Conservation (phyloP, 2,797 vertebrate species). For the Ceyx erithaca region DNA sequence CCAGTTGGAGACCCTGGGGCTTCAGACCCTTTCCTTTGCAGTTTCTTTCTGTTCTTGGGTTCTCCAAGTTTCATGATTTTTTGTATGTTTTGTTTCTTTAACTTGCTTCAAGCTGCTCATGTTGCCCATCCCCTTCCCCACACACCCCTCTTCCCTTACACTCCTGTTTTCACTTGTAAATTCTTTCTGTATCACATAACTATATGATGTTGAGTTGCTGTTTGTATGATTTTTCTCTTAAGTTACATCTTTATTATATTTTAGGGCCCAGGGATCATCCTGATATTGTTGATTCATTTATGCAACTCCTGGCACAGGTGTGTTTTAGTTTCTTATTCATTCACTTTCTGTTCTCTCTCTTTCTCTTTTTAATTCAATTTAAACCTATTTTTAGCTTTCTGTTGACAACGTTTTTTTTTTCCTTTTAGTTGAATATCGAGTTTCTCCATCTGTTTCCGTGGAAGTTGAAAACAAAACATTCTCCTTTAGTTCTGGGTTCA, state of each 20-base stretch:
- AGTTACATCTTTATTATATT: constrained; percentile 99
- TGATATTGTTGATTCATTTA: constrained; percentile 99
- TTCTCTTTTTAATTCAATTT: constrained; percentile 87
- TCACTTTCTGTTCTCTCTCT: constrained; percentile 99
- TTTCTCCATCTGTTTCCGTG: constrained; percentile 89
- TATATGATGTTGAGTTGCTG: constrained; percentile 99
- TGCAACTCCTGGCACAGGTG: constrained; percentile 99
- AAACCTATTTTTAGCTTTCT: constrained; percentile 88
- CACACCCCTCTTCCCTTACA: constrained; percentile 82
- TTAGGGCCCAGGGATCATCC: constrained; percentile 99
- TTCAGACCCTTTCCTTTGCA: constrained; percentile 88
- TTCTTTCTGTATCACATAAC: constrained; percentile 99
- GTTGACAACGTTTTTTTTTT: constrained; percentile 86
- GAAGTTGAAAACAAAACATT: constrained; percentile 86
- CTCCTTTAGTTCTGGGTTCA: constrained; percentile 80
- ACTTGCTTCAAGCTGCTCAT: constrained; percentile 97
- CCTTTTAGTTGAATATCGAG: constrained; percentile 88
- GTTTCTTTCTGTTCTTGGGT: constrained; percentile 89
- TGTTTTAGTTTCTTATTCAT: constrained; percentile 99
- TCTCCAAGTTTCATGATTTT: constrained; percentile 94
- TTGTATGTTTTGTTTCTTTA: constrained; percentile 91
- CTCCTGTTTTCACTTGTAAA: constrained; percentile 89
- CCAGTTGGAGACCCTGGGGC: constrained; percentile 65
- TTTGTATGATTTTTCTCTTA: constrained; percentile 99
- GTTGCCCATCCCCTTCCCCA: constrained; percentile 79